Percentiles rank a stretch among this genome's conserved stretches.
Evolutionary conservation across 2,113 vertebrate species (phyloP).

Genomic region (Calyptommatus sinebrachiatus): DNA sequence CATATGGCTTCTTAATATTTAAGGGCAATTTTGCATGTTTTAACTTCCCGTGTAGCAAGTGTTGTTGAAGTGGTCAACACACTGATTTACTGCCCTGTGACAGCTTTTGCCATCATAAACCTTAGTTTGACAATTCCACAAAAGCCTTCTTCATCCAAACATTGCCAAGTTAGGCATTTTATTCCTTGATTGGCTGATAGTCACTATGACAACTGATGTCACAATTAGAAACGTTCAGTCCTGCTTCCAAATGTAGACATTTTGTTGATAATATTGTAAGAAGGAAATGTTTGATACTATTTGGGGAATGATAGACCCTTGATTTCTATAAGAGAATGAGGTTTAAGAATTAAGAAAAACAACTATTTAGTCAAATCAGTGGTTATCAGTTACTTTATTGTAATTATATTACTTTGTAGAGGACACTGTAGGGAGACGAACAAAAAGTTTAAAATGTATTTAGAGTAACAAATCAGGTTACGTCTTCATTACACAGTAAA

Average conservation of each 20-base stretch:
- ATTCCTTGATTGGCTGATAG: slow-evolving; percentile 90
- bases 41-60: slow-evolving; percentile 84
- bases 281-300: slow-evolving; percentile 78
- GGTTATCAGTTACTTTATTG: slow-evolving; percentile 50
- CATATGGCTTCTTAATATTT: slow-evolving; percentile 72
- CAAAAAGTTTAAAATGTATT: too few species aligned
- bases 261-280: slow-evolving; percentile 76
- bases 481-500: too few species aligned
- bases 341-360: slow-evolving; percentile 68
- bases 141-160: slow-evolving; percentile 86
- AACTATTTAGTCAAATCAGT: slow-evolving; percentile 73
- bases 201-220: slow-evolving; percentile 91
- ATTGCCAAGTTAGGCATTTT: slow-evolving; percentile 89
- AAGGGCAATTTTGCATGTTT: slow-evolving; percentile 77
- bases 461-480: too few species aligned
- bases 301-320: slow-evolving; percentile 69
- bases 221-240: slow-evolving; percentile 96
- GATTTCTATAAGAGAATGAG: slow-evolving; percentile 76
- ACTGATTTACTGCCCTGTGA: slow-evolving; percentile 91
- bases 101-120: slow-evolving; percentile 93
- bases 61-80: slow-evolving; percentile 77
- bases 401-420: too few species aligned
- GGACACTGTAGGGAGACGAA: too few species aligned
- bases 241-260: slow-evolving; percentile 86
- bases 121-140: slow-evolving; percentile 90